Evolutionary conservation across 2,113 vertebrate species (phyloP), one percentile per base, ranked within the genome.

Genomic region (Microcebus jonahi): DNA sequence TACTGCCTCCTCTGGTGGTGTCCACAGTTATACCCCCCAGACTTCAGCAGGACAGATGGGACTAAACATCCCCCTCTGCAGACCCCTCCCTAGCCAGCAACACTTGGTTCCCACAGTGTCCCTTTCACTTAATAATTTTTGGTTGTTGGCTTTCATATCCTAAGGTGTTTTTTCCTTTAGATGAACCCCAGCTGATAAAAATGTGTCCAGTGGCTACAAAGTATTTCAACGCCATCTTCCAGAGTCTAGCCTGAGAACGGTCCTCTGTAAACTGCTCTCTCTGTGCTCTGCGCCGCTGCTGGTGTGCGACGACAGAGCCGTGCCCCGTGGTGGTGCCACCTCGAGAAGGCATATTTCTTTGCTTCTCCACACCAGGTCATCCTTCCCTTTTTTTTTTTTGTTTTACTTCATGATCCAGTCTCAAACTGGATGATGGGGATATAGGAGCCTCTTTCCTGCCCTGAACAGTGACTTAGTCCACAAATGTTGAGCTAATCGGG

Each of bases 121-220:
- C 20, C 5, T 53, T 21, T 3, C 15, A 61, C 18, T 14, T 86
- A 53, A 53, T 73, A n/a, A 45, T 48, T 88, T 88, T 81, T 76
- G 29, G 18, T 70, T 73, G 12, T 77, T 86, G 67, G 15, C 39
- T 81, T 93, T 96, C n/a, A 55, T 73, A 23, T 45, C 27, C 8
- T 70, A 57, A 82, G 45, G 15, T 55, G 18, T 63, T 73, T 39
- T 39, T 68, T 10, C 50, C 59, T 91, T 96, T 75, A 57, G 45
- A 36, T 94, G 93, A 53, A 61, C 36, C 70, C 39, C 42, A 95
- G 87, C 31, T 86, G 29, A 90, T 91, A 57, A 63, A 65, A 63
- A 67, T 25, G 18, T 2, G 3, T 12, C 61, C 0, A 29, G 0
- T 73, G 23, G 2, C 36, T 73, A 21, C 76, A 71, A 67, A 84